phyloP scores from a whole-genome alignment of 2,113 vertebrate species.

The Ceyx melanurus region DNA sequence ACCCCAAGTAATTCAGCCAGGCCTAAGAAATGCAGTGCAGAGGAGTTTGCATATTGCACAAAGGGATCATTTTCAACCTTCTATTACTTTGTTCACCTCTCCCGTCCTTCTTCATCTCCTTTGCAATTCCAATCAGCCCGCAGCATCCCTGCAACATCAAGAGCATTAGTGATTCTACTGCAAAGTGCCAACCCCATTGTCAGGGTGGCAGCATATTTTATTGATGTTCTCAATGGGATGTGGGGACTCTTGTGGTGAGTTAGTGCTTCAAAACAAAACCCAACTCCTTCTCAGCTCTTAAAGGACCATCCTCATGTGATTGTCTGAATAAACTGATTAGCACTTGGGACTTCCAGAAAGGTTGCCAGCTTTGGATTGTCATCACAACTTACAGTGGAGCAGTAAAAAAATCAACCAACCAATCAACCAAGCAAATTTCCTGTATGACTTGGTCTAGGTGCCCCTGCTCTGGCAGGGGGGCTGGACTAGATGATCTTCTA shows the following conservation, averaged over 20 bases:
- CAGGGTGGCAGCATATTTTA: background rate
- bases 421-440: background rate
- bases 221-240: background rate
- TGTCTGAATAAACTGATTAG: background rate
- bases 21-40: background rate
- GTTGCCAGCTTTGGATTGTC: background rate
- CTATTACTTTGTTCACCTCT: slow-evolving; percentile 34
- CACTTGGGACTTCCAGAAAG: background rate
- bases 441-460: no score
- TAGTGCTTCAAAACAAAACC: background rate
- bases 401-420: background rate
- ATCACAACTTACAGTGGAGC: background rate
- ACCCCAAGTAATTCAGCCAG: background rate
- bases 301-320: accelerated
- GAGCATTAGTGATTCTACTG: slow-evolving; percentile 42
- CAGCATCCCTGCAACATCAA: slow-evolving; percentile 25
- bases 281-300: background rate
- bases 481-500: no score
- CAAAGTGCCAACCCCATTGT: slow-evolving; percentile 4
- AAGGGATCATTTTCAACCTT: slow-evolving; percentile 28
- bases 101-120: slow-evolving; percentile 21
- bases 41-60: slow-evolving; percentile 14
- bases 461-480: no score
- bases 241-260: background rate
- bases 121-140: slow-evolving; percentile 53